phyloP scores from a whole-genome alignment of 2,113 vertebrate genomes.

The Herpailurus yagouaroundi region DNA sequence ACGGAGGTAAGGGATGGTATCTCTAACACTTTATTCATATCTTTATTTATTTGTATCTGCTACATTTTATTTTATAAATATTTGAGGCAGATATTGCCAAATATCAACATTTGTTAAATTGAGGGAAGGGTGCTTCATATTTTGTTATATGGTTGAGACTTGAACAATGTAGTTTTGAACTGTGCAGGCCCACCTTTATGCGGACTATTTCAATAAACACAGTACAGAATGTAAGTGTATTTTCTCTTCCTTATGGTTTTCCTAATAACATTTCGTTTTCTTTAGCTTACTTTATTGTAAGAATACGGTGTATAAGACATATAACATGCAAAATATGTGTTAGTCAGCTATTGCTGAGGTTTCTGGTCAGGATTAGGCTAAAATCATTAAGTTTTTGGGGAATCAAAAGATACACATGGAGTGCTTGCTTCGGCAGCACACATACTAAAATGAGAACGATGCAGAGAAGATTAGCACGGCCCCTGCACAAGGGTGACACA shows the following conservation, averaged over 20 bases:
- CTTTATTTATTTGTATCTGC: neutral
- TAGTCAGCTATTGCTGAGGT: neutral
- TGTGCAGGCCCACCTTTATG: neutral
- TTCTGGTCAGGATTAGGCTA: neutral
- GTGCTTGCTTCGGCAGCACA: no score
- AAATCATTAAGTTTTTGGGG: neutral
- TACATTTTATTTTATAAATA: conserved; percentile 9
- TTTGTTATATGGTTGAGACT: neutral
- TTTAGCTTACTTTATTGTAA: neutral
- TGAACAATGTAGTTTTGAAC: neutral
- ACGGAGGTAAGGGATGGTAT: neutral
- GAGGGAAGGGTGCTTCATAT: neutral
- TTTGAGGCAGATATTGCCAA: neutral
- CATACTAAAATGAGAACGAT: no score
- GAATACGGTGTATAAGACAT: neutral
- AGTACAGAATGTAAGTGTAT: neutral
- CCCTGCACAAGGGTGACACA: no score
- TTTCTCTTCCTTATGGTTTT: neutral
- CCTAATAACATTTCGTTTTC: neutral
- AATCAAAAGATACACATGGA: neutral
- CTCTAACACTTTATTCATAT: neutral
- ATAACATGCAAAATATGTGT: neutral
- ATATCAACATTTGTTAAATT: neutral
- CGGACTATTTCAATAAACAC: neutral
- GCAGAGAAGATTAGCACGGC: no score